These are phyloP conservation scores for Hippocampus guttulatus DNA, from an alignment of 2,113 vertebrate genomes.

Conservation along the genomic window DNA sequence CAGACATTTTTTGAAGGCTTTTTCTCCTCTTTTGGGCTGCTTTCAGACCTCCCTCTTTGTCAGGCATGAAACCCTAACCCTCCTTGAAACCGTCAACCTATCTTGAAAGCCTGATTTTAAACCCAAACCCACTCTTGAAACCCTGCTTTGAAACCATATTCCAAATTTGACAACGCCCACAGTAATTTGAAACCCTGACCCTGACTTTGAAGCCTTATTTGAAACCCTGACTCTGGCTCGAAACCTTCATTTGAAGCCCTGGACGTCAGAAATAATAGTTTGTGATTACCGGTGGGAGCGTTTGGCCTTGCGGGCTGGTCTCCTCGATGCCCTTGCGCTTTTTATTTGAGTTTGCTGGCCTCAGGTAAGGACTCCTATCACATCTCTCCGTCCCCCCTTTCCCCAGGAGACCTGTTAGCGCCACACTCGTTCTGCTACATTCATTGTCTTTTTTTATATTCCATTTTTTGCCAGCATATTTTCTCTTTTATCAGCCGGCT, in stretches of 20 bases:
- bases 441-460: constrained; percentile 10
- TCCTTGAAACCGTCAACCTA: too few relatives aligned
- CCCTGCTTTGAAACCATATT: too few relatives aligned
- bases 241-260: too few relatives aligned
- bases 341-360: constrained; percentile 34
- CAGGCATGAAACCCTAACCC: not conserved
- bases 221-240: too few relatives aligned
- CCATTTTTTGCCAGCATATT: constrained; percentile 4
- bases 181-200: too few relatives aligned
- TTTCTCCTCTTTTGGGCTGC: not conserved
- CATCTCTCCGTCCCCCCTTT: constrained; percentile 32
- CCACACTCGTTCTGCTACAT: constrained; percentile 25
- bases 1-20: constrained; percentile 33
- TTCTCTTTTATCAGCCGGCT: not conserved
- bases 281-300: too few relatives aligned
- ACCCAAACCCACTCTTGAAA: too few relatives aligned
- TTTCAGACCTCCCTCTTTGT: not conserved
- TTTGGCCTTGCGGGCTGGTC: not conserved
- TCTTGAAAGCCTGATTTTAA: too few relatives aligned
- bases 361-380: constrained; percentile 51
- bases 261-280: too few relatives aligned
- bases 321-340: constrained; percentile 3
- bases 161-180: too few relatives aligned
- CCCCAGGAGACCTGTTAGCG: constrained; percentile 9
- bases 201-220: too few relatives aligned